phyloP scores from a whole-genome alignment of 2,113 vertebrate species.

The Carassius carassius region DNA sequence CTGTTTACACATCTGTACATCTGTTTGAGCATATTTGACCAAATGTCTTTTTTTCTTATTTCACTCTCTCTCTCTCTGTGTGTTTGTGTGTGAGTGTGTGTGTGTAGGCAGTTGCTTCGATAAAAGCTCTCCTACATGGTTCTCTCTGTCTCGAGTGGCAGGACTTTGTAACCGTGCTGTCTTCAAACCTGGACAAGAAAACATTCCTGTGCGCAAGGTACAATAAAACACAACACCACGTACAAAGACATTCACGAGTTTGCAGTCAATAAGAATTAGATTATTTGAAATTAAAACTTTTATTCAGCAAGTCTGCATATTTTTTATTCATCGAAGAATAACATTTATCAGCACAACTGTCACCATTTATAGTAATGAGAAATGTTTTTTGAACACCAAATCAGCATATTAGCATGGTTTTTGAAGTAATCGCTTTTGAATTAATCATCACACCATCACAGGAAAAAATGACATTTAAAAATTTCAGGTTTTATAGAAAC shows the following conservation, averaged over 20 bases:
- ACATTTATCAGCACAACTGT: no score
- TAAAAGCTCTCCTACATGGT: constrained; percentile 85
- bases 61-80: no score
- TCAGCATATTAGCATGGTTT: no score
- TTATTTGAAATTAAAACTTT: neutral
- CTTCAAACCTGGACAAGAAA: constrained; percentile 86
- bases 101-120: constrained; percentile 82
- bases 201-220: constrained; percentile 83
- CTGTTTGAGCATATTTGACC: neutral
- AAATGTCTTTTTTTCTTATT: neutral
- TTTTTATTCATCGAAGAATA: no score
- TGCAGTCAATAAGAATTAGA: no score
- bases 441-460: no score
- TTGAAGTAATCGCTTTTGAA: no score
- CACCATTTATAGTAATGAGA: no score
- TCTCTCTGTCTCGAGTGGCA: constrained; percentile 81
- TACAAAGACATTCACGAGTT: neutral
- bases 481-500: neutral
- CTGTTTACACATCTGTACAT: neutral
- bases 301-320: neutral
- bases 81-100: constrained; percentile 35
- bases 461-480: no score
- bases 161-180: constrained; percentile 89
- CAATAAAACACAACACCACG: neutral
- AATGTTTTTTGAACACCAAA: no score